A percentile compares a stretch with the other conserved stretches of the same genome.
phyloP scores from a whole-genome alignment of 2,888 invertebrate species.

The Perizoma affinitatum region DNA sequence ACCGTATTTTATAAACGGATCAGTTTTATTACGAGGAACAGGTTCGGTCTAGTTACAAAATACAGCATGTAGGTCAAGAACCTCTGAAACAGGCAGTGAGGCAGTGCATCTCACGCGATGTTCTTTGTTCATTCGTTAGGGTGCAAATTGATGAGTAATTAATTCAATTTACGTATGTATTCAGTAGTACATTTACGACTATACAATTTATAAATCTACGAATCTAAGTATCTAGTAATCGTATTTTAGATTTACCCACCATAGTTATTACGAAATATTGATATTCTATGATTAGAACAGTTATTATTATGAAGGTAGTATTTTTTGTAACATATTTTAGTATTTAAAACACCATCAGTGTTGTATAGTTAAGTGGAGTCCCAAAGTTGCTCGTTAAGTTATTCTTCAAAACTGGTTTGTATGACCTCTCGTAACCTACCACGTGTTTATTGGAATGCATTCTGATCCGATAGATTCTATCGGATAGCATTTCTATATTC shows the following conservation, averaged over 20 bases:
- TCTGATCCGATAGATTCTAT: slow-evolving; percentile 48
- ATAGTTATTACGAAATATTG: no score
- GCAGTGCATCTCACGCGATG: slow-evolving; percentile 53
- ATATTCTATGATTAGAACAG: no score
- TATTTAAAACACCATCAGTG: no score
- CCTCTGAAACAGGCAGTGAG: slow-evolving; percentile 52
- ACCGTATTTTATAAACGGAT: slow-evolving; percentile 12
- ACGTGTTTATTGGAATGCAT: slow-evolving; percentile 53
- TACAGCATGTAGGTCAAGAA: slow-evolving; percentile 66
- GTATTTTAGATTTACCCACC: no score
- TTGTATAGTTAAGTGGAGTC: neutral
- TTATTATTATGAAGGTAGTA: no score
- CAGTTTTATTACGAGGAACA: slow-evolving; percentile 32
- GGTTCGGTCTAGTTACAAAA: slow-evolving; percentile 50
- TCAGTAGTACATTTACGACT: no score
- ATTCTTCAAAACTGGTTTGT: slow-evolving; percentile 32
- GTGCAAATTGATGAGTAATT: slow-evolving; percentile 22
- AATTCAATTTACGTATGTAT: slow-evolving; percentile 5
- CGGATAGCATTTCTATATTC: slow-evolving; percentile 44
- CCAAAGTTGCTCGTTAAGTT: slow-evolving; percentile 4
- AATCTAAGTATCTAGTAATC: no score
- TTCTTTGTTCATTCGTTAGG: slow-evolving; percentile 43
- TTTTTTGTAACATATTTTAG: no score
- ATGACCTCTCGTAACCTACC: slow-evolving; percentile 39
- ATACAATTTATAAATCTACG: no score